Evolutionary conservation across 1,140 invertebrate species (phyloP), one percentile per base, ranked within the genome.

Genomic region (Trissolcus basalis): DNA sequence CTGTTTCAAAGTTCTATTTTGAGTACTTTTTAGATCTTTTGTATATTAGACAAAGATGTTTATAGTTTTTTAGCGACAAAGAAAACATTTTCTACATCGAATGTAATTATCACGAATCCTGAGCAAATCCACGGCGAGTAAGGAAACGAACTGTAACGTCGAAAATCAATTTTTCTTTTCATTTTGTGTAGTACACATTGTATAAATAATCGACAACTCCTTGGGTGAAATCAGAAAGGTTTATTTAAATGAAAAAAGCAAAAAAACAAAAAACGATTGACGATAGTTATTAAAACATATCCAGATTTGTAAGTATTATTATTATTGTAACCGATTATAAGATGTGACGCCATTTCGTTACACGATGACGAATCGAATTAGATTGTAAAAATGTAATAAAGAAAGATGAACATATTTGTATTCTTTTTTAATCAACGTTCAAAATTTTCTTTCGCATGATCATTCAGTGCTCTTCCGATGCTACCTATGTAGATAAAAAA

Each of bases 371-470:
- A 69, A 64, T 48, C 59, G 72, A 64, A 76, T 65, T 76, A 69
- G 65, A 69, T 49, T 76, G 72, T 76, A 76, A 69, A 75, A 76
- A 76, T 76, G 72, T 76, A 76, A 76, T 76, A 76, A 76, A 69
- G 60, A 65, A 53, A 70, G 54, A 76, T 70, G 56, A 64, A 76
- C 65, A 59, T 60, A 76, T 49, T 64, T 14, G 41, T 49, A 64
- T 69, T 64, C 53, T 68, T 75, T 56, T 69, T 69, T 69, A 63
- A 68, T 68, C 45, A 64, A 64, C 27, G 58, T 59, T 64, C 59
- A 53, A 68, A 74, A 74, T 68, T 67, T 8, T 64, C 59, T 75
- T 69, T 47, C 47, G 59, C 44, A 45, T 67, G 39, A 27, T 27
- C 19, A 27, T 27, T 27, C 19, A 27, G 19, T 27, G 19, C 19